Conservation (phyloP, 2,888 invertebrate species). For the Strigamia transsilvanica region DNA sequence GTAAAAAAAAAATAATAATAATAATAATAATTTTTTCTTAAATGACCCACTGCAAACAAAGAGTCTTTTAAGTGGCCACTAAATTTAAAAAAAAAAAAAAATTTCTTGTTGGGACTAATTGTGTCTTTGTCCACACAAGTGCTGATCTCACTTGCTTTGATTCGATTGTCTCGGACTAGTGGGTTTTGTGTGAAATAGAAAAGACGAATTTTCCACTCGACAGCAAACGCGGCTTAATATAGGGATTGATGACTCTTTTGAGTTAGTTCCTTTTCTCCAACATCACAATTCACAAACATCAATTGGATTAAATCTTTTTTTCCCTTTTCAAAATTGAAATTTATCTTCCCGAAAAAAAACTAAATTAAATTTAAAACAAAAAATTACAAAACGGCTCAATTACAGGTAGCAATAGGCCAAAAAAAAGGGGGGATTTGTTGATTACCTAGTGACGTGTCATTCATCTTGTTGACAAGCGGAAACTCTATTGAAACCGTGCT, state of each 20-base stretch:
- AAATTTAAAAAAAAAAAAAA: slow-evolving; percentile 16
- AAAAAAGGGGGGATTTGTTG: background rate
- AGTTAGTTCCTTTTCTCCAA: background rate
- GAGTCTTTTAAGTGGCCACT: slow-evolving; percentile 38
- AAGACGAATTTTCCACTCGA: slow-evolving; percentile 34
- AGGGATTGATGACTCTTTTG: slow-evolving; percentile 11
- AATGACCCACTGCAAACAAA: background rate
- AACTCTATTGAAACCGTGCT: slow-evolving; percentile 2
- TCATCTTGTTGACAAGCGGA: slow-evolving; percentile 42
- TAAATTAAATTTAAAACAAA: too few relatives aligned
- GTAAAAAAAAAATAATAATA: background rate
- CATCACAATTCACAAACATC: too few relatives aligned
- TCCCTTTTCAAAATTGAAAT: background rate
- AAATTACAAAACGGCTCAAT: background rate
- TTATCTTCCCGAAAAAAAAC: too few relatives aligned
- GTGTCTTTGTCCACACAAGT: slow-evolving; percentile 26
- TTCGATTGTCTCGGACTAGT: slow-evolving; percentile 38
- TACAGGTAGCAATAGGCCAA: background rate
- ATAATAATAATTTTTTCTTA: too few relatives aligned
- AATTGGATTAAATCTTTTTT: background rate
- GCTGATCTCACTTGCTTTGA: slow-evolving; percentile 29
- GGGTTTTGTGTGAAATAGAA: slow-evolving; percentile 34
- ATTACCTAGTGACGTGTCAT: background rate
- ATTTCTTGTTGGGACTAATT: background rate
- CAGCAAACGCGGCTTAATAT: slow-evolving; percentile 16